phyloP scores from a whole-genome alignment of 2,797 vertebrate genomes.

The Leucoraja ocellata region DNA sequence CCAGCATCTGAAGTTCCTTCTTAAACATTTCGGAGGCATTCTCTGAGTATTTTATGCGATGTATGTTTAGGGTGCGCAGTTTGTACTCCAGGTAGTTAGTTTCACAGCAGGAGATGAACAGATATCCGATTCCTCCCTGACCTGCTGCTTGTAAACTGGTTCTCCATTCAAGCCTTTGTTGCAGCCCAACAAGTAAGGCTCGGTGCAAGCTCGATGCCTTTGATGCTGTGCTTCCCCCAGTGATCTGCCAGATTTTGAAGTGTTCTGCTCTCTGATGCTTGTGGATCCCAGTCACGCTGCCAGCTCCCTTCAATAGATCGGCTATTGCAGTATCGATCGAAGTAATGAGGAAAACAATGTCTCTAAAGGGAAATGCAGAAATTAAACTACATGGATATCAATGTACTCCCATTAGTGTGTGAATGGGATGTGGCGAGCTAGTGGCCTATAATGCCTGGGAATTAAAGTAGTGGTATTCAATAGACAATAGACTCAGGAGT shows the following conservation, averaged over 20 bases:
- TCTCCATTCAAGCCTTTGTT: not conserved
- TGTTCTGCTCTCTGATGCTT: not conserved
- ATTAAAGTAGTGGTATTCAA: not conserved
- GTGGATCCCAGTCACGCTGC: not conserved
- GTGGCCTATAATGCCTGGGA: not conserved
- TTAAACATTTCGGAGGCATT: not conserved
- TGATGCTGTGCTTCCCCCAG: not conserved
- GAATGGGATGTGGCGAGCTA: not conserved
- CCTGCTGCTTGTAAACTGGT: not conserved
- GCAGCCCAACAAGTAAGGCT: not conserved
- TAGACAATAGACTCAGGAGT: too few species aligned
- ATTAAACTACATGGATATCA: not conserved
- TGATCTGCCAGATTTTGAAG: not conserved
- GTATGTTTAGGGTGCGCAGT: not conserved
- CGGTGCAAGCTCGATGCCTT: not conserved
- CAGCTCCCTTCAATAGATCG: not conserved
- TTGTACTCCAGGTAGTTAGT: not conserved
- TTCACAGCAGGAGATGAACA: not conserved
- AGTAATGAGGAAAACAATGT: not conserved
- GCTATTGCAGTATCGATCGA: not conserved
- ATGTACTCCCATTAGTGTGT: not conserved
- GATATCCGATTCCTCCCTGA: not conserved
- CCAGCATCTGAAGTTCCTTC: too few species aligned
- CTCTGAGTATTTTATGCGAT: not conserved
- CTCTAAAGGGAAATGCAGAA: not conserved